Evolutionary conservation across 2,113 vertebrate species (phyloP).

Genomic region (Colossoma macropomum): DNA sequence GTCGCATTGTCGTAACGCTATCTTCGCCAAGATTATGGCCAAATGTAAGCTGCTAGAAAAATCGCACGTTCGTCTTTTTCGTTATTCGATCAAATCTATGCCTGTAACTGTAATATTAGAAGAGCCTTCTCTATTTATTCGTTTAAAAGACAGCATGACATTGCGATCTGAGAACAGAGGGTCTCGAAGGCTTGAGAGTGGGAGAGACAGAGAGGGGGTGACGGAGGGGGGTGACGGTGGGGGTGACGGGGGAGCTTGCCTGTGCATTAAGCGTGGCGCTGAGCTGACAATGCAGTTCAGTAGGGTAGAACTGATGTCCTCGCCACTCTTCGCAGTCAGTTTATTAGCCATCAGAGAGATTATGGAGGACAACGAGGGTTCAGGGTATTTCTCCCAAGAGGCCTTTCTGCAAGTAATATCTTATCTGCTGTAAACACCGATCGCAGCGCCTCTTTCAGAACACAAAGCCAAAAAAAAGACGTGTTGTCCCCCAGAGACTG

Average conservation of each 20-base stretch:
- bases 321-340: conserved; percentile 48
- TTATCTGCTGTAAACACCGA: conserved; percentile 44
- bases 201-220: background rate
- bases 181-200: background rate
- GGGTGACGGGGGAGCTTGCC: background rate
- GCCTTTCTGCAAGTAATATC: conserved; percentile 51
- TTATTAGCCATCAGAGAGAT: conserved; percentile 69
- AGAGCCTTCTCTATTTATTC: background rate
- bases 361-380: conserved; percentile 64
- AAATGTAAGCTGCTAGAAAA: background rate
- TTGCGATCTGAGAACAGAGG: background rate
- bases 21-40: too few relatives aligned
- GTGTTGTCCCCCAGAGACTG: conserved; percentile 2
- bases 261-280: conserved; percentile 34
- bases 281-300: conserved; percentile 30
- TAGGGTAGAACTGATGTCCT: conserved; percentile 54
- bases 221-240: too few relatives aligned
- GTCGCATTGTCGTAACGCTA: too few relatives aligned
- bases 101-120: background rate
- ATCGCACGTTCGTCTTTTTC: background rate
- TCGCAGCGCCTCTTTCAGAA: conserved; percentile 42
- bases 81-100: background rate
- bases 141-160: background rate
- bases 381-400: conserved; percentile 65
- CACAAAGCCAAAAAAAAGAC: conserved; percentile 10